A percentile compares a stretch with the other conserved stretches of the same genome.
These are phyloP conservation scores for Lepus europaeus DNA, from an alignment of 2,113 vertebrate species.

Conservation along the genomic window DNA sequence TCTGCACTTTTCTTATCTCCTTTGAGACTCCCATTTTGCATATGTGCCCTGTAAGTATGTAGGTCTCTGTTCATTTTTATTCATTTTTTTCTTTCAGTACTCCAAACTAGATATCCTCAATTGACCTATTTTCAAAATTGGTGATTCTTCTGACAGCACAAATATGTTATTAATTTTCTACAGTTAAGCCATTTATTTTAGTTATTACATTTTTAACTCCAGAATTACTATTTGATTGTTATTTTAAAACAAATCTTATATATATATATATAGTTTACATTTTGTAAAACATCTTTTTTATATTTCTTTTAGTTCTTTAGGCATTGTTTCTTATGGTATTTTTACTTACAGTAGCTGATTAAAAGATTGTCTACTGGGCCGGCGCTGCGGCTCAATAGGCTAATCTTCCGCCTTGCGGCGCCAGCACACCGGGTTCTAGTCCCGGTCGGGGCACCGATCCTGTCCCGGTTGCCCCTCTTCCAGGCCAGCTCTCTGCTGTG, in stretches of 20 bases:
- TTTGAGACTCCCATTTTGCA: background rate
- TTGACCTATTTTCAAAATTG: background rate
- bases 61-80: background rate
- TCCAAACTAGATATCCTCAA: background rate
- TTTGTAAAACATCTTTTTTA: background rate
- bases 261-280: background rate
- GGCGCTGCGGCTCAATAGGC: no score
- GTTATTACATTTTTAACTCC: background rate
- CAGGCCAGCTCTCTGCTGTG: no score
- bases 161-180: background rate
- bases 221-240: background rate
- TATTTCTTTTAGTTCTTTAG: background rate
- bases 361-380: background rate
- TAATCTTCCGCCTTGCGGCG: no score
- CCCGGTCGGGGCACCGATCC: no score
- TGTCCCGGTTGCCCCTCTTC: no score
- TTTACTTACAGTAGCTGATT: conserved; percentile 2
- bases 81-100: background rate
- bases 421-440: no score
- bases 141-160: background rate
- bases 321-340: background rate
- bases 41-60: background rate
- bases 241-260: background rate
- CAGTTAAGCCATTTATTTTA: background rate
- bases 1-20: background rate